Percentiles rank a stretch among this genome's conserved stretches.
These are phyloP conservation scores for Siniperca obscura DNA, from an alignment of 2,797 vertebrate genomes.

Conservation along the genomic window DNA sequence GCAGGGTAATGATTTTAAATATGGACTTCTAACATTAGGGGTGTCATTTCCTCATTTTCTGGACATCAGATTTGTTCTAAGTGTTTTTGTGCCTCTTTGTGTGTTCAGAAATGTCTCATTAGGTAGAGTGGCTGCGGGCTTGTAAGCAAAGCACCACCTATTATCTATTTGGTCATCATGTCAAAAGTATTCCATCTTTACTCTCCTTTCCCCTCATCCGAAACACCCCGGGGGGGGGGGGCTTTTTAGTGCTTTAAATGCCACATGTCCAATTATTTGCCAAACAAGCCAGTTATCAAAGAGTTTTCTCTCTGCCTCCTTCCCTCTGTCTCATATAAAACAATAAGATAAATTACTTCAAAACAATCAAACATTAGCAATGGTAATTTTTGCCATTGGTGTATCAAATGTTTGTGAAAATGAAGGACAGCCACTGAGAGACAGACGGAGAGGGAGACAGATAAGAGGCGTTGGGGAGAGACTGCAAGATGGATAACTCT, in stretches of 20 bases:
- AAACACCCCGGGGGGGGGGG: no score
- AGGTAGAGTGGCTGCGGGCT: background rate
- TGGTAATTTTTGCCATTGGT: slow-evolving; percentile 35
- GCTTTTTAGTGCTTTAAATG: slow-evolving; percentile 5
- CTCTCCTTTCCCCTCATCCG: no score
- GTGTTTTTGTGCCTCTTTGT: slow-evolving; percentile 3
- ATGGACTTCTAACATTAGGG: background rate
- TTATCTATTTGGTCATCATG: background rate
- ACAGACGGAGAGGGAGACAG: slow-evolving; percentile 23
- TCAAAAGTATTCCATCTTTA: background rate
- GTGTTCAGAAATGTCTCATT: background rate
- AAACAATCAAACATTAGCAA: slow-evolving; percentile 30
- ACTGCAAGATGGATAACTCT: slow-evolving; percentile 56
- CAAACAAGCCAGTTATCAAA: slow-evolving; percentile 32
- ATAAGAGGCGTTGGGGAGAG: slow-evolving; percentile 6
- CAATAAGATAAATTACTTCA: slow-evolving; percentile 33
- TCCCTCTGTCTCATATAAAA: slow-evolving; percentile 21
- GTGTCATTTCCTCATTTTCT: background rate
- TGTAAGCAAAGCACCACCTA: background rate
- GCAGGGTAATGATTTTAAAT: background rate
- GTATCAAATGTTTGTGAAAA: slow-evolving; percentile 50
- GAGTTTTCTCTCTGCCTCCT: slow-evolving; percentile 1
- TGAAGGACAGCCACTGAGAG: slow-evolving; percentile 43
- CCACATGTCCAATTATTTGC: slow-evolving; percentile 35
- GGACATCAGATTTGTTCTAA: background rate